Evolutionary conservation across 2,113 vertebrate genomes (phyloP), one percentile per base, ranked within the genome.

Genomic region (Microtus montanus): DNA sequence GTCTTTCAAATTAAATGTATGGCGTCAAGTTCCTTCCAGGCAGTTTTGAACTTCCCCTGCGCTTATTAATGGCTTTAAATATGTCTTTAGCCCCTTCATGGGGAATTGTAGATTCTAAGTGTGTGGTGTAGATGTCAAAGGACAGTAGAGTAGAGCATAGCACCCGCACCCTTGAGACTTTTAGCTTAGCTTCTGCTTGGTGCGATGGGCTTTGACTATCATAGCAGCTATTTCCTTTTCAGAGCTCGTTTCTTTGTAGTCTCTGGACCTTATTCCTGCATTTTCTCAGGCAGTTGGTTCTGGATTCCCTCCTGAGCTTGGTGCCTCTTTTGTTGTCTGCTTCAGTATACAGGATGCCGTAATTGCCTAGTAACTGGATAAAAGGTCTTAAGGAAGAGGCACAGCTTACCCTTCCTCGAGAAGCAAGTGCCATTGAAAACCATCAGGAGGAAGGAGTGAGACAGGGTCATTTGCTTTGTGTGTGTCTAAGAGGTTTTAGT

Each of bases 21-120:
- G 74, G 84, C 49, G 91, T 61, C 94, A 68, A 74, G 94, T 77
- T 2, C 83, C 28, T 33, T 82, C 90, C 86, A 70, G 38, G 0
- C 2, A 92, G 38, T 92, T 86, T 91, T 70, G 19, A 93, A 92
- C 83, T 87, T 71, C 86, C 30, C 73, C 26, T 30, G 1, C 88
- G 2, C 74, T n/a, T 52, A 4, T 88, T 49, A 10, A 44, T 49
- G 58, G 54, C 74, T 94, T 96, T 70, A 95, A 95, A 22, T 38
- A 17, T 52, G 93, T 95, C 73, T 85, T 95, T 87, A 85, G 73
- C 90, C 91, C 97, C 96, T 92, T 82, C 96, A 33, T 1, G 22
- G 1, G 15, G 73, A 95, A 89, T 90, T 79, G 33, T 94, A 94
- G 24, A 80, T 80, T 66, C 70, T 77, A 87, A 97, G 84, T 88